Base-by-base conservation (phyloP, 2,888 invertebrate genomes). In the Oscheius sp. region DNA sequence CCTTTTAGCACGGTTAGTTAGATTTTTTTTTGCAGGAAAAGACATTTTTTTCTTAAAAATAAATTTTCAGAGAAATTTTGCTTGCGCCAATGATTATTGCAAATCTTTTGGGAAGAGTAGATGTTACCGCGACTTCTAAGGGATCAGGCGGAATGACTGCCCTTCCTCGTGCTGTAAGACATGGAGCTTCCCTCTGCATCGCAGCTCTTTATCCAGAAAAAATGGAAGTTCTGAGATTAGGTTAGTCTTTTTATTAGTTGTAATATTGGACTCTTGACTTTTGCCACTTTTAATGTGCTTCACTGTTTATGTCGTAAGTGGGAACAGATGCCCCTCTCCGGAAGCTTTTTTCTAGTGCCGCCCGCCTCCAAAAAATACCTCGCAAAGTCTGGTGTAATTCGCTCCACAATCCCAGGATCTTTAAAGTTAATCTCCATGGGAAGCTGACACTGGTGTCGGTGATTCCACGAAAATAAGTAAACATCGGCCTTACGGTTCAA, bases 81-180 rank as follows among this genome's bases (percentile, higher is more conserved):
- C 58, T 86, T 45, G 75, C 78, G 6, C 85, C 85, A n/a, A 69
- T 86, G 66, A 79, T 85, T 25, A 67, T 84, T 20, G 69, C 81
- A n/a, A 74, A 76, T 23, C 68, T 74, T 31, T 70, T 85, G 10
- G 84, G 82, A 12, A 61, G 73, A 64, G 78, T 86, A 17, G 84
- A 85, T 67, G 75, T 85, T 20, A 65, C 55, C 8, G 84, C 80
- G 12, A 79, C 80, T 4, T 55, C 48, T 1, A 74, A 58, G n/a
- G 72, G 72, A 37, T 70, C 73, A 2, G 80, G 79, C 12, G 85
- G 85, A 58, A 66, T 73, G 31, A 78, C 80, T 17, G 74, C 72
- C 42, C 55, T 83, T 1, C 85, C 85, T 6, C 69, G 84, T 10
- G 80, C 82, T n/a, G 79, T 83, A 17, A 74, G 85, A 25, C 83